Conservation (phyloP, 2,797 vertebrate genomes). For the Novumbra hubbsi region DNA sequence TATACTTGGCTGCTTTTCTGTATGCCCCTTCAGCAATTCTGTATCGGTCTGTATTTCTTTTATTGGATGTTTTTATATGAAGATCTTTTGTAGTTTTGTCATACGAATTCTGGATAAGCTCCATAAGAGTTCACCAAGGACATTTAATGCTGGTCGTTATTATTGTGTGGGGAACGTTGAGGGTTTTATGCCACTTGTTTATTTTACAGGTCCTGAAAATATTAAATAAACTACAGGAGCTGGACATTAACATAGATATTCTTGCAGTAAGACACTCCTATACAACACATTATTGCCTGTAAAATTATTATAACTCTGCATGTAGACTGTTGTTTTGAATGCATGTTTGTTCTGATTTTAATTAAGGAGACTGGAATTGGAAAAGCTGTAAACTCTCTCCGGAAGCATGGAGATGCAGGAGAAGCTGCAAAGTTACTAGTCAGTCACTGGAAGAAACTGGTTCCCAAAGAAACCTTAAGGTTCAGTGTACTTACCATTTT, state of each 20-base stretch:
- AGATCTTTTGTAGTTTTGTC: neutral
- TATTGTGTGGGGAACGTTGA: neutral
- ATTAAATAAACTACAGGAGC: constrained; percentile 77
- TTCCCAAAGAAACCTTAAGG: constrained; percentile 70
- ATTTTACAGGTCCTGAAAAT: constrained; percentile 76
- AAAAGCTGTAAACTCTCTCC: constrained; percentile 80
- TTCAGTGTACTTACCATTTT: constrained; percentile 36
- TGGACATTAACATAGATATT: constrained; percentile 82
- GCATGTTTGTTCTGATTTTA: constrained; percentile 27
- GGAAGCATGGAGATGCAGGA: constrained; percentile 75
- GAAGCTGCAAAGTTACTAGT: constrained; percentile 78
- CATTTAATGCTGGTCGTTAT: neutral
- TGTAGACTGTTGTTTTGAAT: constrained; percentile 3
- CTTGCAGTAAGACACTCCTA: constrained; percentile 76
- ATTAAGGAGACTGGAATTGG: constrained; percentile 84
- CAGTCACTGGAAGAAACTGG: constrained; percentile 77
- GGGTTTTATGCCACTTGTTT: constrained; percentile 6
- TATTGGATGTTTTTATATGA: neutral
- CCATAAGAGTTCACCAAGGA: neutral
- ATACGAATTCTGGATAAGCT: neutral
- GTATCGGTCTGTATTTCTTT: constrained; percentile 16
- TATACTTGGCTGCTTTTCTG: constrained; percentile 67
- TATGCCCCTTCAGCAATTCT: constrained; percentile 73
- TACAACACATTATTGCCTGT: neutral
- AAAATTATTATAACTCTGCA: neutral